Evolutionary conservation across 2,797 vertebrate species (phyloP).

Genomic region (Alfaro cultratus): DNA sequence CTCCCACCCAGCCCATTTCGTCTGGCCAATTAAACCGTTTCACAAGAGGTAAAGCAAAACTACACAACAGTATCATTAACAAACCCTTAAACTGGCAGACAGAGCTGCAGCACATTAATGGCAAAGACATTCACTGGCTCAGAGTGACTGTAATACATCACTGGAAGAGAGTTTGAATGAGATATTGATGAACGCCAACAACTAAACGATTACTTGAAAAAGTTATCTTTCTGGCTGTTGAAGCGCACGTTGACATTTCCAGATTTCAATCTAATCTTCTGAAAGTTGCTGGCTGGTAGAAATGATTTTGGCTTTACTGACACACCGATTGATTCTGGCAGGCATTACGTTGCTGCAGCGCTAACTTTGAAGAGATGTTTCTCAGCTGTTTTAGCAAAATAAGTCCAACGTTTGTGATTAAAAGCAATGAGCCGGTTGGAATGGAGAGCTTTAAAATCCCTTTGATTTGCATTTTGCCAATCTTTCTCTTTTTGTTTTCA

Average conservation of each 20-base stretch:
- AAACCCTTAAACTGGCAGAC: background rate
- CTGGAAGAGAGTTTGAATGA: background rate
- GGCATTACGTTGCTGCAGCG: slow-evolving; percentile 9
- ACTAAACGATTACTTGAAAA: slow-evolving; percentile 33
- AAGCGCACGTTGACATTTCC: slow-evolving; percentile 47
- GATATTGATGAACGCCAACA: slow-evolving; percentile 36
- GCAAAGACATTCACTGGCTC: slow-evolving; percentile 14
- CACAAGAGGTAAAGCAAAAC: background rate
- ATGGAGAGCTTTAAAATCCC: slow-evolving; percentile 19
- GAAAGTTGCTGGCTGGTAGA: slow-evolving; percentile 8
- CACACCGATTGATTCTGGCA: slow-evolving; percentile 27
- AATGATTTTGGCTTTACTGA: slow-evolving; percentile 23
- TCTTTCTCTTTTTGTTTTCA: slow-evolving; percentile 6
- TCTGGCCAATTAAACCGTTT: background rate
- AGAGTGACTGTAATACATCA: slow-evolving; percentile 18
- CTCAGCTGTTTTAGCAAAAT: slow-evolving; percentile 12
- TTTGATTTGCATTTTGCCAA: background rate
- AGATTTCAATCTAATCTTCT: slow-evolving; percentile 19
- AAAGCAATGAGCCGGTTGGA: slow-evolving; percentile 9
- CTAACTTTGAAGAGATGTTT: slow-evolving; percentile 24
- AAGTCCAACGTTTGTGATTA: slow-evolving; percentile 1
- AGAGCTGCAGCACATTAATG: slow-evolving; percentile 5
- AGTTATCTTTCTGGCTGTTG: slow-evolving; percentile 32
- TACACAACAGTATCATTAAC: background rate
- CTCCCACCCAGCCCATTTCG: background rate